Percentiles rank a stretch among this genome's conserved stretches.
phyloP scores from a whole-genome alignment of 2,113 vertebrate species.

The Zootoca vivipara region DNA sequence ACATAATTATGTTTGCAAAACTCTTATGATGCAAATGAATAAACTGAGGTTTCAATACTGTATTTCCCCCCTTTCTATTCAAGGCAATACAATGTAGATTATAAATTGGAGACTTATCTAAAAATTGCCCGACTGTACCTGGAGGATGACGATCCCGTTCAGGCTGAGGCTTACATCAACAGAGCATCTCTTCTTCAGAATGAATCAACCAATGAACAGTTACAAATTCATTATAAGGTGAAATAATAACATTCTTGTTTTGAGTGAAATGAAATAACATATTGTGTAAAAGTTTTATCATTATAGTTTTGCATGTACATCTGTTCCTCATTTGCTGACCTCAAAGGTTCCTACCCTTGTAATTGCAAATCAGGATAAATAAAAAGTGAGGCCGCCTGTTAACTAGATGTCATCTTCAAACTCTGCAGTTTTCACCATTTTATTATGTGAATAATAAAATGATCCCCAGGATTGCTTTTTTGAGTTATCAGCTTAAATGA shows the following conservation, averaged over 20 bases:
- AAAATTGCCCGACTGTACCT: slow-evolving; percentile 97
- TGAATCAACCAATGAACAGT: slow-evolving; percentile 96
- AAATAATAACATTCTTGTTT: slow-evolving; percentile 40
- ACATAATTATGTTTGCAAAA: not conserved
- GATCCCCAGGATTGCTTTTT: too few species aligned
- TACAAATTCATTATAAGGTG: slow-evolving; percentile 98
- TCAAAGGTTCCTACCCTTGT: too few species aligned
- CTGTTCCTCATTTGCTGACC: too few species aligned
- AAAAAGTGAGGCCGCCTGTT: too few species aligned
- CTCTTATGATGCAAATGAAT: not conserved
- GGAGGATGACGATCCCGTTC: slow-evolving; percentile 97
- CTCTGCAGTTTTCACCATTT: too few species aligned
- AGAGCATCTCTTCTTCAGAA: slow-evolving; percentile 97
- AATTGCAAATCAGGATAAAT: too few species aligned
- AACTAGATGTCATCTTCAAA: too few species aligned
- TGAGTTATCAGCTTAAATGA: too few species aligned
- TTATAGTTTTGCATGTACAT: not conserved
- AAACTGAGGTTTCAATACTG: not conserved
- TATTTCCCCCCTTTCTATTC: slow-evolving; percentile 40
- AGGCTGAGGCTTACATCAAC: slow-evolving; percentile 98
- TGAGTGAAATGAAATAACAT: not conserved
- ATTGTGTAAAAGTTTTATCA: not conserved
- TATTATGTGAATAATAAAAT: too few species aligned
- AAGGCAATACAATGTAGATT: slow-evolving; percentile 98
- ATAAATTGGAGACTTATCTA: slow-evolving; percentile 97